These are phyloP conservation scores for Sitophilus oryzae DNA, from an alignment of 1,140 invertebrate genomes.

Conservation along the genomic window DNA sequence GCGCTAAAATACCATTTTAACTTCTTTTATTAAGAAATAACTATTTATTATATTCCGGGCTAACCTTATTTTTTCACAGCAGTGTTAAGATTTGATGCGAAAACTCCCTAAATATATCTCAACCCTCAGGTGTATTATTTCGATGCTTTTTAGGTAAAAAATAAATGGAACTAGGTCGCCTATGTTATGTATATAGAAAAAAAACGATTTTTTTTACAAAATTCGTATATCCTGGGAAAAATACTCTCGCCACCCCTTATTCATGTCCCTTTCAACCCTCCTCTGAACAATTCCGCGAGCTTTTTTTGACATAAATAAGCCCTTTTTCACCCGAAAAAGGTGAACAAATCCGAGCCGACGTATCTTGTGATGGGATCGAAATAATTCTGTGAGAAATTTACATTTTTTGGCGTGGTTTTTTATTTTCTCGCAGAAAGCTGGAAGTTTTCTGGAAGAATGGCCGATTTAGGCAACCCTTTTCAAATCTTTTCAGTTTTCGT, in stretches of 20 bases:
- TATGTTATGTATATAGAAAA: background rate
- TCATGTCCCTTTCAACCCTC: background rate
- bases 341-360: constrained; percentile 5
- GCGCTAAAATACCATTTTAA: too few species aligned
- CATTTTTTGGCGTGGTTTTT: constrained; percentile 1
- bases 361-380: constrained; percentile 8
- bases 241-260: background rate
- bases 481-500: too few species aligned
- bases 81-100: too few species aligned
- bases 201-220: constrained; percentile 7
- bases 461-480: background rate
- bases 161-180: background rate
- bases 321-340: background rate
- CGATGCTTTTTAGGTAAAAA: constrained; percentile 12
- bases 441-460: constrained; percentile 11
- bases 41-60: too few species aligned
- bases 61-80: too few species aligned
- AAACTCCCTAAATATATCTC: background rate
- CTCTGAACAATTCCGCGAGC: constrained; percentile 1
- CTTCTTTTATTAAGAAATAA: too few species aligned
- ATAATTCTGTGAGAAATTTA: constrained; percentile 12
- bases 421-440: constrained; percentile 13
- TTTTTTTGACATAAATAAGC: constrained; percentile 15
- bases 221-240: constrained; percentile 17
- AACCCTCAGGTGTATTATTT: constrained; percentile 10